Conservation (phyloP, 2,113 vertebrate genomes). For the Scopus umbretta region DNA sequence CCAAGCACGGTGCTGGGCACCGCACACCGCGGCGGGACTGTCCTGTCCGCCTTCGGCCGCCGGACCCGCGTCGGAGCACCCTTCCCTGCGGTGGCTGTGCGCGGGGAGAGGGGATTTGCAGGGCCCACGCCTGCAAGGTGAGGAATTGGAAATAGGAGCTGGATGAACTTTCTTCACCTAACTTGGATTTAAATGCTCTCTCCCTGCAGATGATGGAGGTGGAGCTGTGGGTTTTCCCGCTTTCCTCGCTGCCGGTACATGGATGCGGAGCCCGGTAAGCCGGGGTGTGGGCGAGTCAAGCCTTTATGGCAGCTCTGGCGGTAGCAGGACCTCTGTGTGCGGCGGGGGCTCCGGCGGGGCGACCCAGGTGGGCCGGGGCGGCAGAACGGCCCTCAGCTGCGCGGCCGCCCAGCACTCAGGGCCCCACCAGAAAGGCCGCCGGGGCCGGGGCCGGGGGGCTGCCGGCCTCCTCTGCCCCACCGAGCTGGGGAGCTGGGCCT, state of each 20-base stretch:
- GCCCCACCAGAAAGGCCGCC: no score
- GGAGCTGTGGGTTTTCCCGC: no score
- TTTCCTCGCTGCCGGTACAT: no score
- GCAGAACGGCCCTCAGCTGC: no score
- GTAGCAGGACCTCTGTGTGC: background rate
- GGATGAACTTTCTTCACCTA: background rate
- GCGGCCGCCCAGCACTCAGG: no score
- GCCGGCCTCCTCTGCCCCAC: no score
- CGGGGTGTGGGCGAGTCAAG: background rate
- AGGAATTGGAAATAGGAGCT: no score
- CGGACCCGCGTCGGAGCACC: accelerated
- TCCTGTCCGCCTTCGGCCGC: background rate
- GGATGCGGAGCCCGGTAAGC: no score
- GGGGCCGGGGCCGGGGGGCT: no score
- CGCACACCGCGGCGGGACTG: background rate
- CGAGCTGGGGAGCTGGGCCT: no score
- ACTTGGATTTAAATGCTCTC: background rate
- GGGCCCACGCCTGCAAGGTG: no score
- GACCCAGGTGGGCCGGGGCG: background rate
- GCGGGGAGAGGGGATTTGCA: background rate
- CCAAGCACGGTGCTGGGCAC: background rate
- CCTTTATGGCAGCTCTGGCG: background rate
- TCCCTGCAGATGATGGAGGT: no score
- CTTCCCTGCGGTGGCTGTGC: background rate
- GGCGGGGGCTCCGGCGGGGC: background rate